phyloP scores from a whole-genome alignment of 2,113 vertebrate species.

The Onychostruthus taczanowskii region DNA sequence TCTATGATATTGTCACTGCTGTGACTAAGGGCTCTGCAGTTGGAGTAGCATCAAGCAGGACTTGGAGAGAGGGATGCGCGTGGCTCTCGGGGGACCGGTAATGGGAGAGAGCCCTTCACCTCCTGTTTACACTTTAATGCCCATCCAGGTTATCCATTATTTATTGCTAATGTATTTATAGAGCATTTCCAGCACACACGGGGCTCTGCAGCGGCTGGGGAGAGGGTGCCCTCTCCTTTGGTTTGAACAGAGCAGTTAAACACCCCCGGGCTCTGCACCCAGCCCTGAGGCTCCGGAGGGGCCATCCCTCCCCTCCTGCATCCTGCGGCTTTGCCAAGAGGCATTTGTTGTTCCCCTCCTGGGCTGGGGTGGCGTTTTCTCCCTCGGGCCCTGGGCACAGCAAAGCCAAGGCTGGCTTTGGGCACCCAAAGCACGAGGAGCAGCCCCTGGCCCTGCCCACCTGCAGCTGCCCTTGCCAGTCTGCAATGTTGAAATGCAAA shows the following conservation, averaged over 20 bases:
- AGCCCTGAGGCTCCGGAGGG: neutral
- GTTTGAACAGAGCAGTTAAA: neutral
- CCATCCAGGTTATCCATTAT: constrained; percentile 57
- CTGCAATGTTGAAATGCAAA: neutral
- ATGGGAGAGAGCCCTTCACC: constrained; percentile 58
- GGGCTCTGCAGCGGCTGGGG: neutral
- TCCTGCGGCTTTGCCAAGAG: neutral
- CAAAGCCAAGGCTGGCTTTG: neutral
- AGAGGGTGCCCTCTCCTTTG: neutral
- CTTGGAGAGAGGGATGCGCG: neutral
- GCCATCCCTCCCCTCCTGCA: neutral
- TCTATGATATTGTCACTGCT: constrained; percentile 30
- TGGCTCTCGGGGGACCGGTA: neutral
- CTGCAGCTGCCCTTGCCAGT: neutral
- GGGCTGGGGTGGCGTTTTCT: accelerated
- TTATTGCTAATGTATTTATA: constrained; percentile 61
- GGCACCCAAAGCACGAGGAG: accelerated
- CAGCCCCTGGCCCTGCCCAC: neutral
- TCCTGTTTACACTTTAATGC: constrained; percentile 57
- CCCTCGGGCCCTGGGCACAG: accelerated
- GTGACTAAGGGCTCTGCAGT: constrained; percentile 47
- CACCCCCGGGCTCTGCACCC: accelerated
- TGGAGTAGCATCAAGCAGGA: neutral
- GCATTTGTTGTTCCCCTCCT: neutral
- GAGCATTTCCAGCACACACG: neutral